Evolutionary conservation across 2,113 vertebrate genomes (phyloP).

Genomic region (Tricholaema leucomelas): DNA sequence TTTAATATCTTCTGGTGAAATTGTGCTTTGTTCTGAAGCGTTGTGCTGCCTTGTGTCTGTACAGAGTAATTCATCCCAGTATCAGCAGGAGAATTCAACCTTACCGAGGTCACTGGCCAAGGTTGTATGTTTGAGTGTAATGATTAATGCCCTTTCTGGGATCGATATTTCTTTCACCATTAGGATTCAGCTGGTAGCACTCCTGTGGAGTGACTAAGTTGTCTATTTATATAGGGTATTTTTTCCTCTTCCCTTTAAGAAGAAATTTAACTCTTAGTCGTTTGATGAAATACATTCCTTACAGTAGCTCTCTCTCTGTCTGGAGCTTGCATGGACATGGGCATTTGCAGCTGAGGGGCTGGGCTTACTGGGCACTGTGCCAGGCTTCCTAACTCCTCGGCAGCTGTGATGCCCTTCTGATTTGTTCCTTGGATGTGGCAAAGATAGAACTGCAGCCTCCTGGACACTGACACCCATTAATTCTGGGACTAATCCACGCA

Average conservation of each 20-base stretch:
- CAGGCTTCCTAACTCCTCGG: neutral
- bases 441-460: neutral
- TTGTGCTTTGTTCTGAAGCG: neutral
- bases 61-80: neutral
- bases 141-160: constrained; percentile 30
- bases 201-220: neutral
- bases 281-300: neutral
- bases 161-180: neutral
- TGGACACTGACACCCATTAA: constrained; percentile 28
- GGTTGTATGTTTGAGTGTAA: constrained; percentile 4
- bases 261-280: constrained; percentile 12
- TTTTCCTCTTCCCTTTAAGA: neutral
- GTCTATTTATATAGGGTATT: neutral
- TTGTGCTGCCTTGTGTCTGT: neutral
- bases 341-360: neutral
- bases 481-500: constrained; percentile 17
- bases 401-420: neutral
- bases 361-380: neutral
- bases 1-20: neutral
- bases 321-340: neutral
- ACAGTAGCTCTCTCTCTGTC: neutral
- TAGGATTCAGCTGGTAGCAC: neutral
- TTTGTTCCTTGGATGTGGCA: neutral
- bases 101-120: constrained; percentile 46
- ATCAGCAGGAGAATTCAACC: constrained; percentile 14